These are phyloP conservation scores for Sternarchorhynchus goeldii DNA, from an alignment of 2,797 vertebrate genomes.

Conservation along the genomic window DNA sequence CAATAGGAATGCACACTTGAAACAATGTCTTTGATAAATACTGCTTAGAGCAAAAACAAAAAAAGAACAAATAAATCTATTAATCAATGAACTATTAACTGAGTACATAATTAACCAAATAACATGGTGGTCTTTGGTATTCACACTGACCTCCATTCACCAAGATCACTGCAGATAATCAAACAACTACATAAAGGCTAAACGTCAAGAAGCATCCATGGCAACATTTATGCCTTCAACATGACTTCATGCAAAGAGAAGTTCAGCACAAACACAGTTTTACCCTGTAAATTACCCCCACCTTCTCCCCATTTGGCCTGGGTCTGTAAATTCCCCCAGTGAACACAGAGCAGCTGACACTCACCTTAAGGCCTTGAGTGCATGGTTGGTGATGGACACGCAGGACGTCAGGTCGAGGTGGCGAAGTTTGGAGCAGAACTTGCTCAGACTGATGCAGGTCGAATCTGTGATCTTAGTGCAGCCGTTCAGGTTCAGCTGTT, in stretches of 20 bases:
- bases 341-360: neutral
- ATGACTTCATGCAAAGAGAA: too few species aligned
- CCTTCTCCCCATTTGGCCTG: neutral
- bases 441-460: conserved; percentile 94
- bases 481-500: conserved; percentile 92
- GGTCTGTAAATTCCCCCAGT: neutral
- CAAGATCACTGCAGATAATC: neutral
- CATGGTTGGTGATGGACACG: conserved; percentile 91
- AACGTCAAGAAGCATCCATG: neutral
- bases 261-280: too few species aligned
- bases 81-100: neutral
- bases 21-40: neutral
- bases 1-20: too few species aligned
- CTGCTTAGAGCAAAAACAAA: neutral
- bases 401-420: conserved; percentile 95
- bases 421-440: conserved; percentile 94
- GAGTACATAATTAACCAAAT: too few species aligned
- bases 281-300: too few species aligned
- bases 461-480: conserved; percentile 98
- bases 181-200: neutral
- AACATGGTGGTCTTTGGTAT: too few species aligned
- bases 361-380: conserved; percentile 93
- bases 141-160: too few species aligned
- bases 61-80: neutral
- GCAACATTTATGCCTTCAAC: neutral